phyloP scores from a whole-genome alignment of 2,888 invertebrate species.

The Parthenolecanium corni region DNA sequence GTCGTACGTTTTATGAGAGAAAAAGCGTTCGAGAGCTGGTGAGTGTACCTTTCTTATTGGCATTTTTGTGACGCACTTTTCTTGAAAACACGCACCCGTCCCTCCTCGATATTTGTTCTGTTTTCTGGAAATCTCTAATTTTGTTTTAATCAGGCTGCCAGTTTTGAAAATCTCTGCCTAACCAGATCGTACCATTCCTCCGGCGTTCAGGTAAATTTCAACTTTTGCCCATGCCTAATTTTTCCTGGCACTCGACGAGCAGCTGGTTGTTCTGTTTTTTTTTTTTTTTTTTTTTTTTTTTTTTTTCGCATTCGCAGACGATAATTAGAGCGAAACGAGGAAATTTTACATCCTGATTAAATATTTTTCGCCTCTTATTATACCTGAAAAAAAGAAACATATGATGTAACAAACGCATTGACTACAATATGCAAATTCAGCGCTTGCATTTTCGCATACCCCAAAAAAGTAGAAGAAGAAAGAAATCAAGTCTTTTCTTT shows the following conservation, averaged over 20 bases:
- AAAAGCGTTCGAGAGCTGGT: not conserved
- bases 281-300: too few relatives aligned
- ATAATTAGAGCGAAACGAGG: not conserved
- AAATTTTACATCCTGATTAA: not conserved
- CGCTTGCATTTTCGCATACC: too few relatives aligned
- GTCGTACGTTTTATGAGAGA: not conserved
- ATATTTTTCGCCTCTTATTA: not conserved
- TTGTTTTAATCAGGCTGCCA: slow-evolving; percentile 3
- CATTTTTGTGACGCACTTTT: too few relatives aligned
- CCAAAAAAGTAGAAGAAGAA: too few relatives aligned
- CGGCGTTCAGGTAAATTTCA: not conserved
- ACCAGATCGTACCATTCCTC: not conserved
- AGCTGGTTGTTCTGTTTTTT: too few relatives aligned
- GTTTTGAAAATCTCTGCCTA: not conserved
- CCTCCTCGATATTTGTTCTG: not conserved
- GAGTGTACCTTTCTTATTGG: not conserved
- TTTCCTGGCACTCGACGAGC: not conserved
- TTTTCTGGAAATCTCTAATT: not conserved
- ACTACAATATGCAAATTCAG: too few relatives aligned
- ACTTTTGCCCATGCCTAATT: not conserved
- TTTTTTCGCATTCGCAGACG: too few relatives aligned
- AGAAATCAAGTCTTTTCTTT: too few relatives aligned
- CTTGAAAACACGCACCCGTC: not conserved
- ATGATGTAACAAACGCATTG: too few relatives aligned
- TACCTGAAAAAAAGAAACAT: too few relatives aligned